Base-by-base conservation (phyloP, 2,797 vertebrate genomes). In the Tinamus major region DNA sequence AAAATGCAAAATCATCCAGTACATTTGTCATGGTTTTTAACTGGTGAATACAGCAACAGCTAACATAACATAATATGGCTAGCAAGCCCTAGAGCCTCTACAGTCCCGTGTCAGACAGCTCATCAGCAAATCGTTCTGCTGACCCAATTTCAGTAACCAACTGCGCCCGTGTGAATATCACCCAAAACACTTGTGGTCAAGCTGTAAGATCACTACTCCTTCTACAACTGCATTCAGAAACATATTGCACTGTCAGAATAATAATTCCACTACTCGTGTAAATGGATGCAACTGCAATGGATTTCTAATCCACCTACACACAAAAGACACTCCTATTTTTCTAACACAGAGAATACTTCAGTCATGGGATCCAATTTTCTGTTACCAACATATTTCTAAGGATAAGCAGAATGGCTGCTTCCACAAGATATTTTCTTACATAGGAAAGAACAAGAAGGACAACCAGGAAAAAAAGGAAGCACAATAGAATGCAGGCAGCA, bases 101-200 rank as follows among this genome's bases (percentile, higher is more conserved):
- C 65, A 37, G 87, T 92, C 67, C 71, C 49, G 26, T 9, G 8
- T 41, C 71, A 90, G 48, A 71, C 35, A 85, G 63, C 71, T 93
- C 78, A 37, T 29, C 37, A 31, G 68, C 39, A 90, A 49, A 56
- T 51, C 27, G 70, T 37, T 63, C 94, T 0, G 0, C 83, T 92
- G 83, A 93, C 93, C 91, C 87, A 87, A 93, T 90, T 92, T 58
- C 80, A 46, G 31, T 33, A 80, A 74, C 46, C 64, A 92, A 48
- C 79, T 88, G 69, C 63, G 70, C 70, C 79, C 7, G 0, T 56
- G 37, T 27, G 41, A 91, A 76, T 21, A 41, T 17, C 65, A 89
- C 41, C 80, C 74, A 90, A 49, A 13, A 3, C 58, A 18, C 58
- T 39, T 88, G 69, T 53, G 64, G 89, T 88, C 85, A 93, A 62